Conservation (phyloP, 2,113 vertebrate genomes). For the Erpornis zantholeuca region DNA sequence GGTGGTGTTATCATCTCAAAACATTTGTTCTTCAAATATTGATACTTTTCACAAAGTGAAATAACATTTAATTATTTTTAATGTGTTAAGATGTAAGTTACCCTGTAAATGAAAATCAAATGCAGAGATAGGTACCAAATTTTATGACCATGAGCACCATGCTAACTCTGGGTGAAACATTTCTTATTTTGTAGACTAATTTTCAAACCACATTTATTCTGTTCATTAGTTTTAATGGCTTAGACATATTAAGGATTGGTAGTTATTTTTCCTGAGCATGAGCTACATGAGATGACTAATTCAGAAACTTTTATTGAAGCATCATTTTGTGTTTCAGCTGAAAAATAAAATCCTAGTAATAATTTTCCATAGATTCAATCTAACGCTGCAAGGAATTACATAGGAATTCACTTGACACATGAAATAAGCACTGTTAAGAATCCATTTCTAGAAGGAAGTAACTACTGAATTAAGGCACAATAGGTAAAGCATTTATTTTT, state of each 20-base stretch:
- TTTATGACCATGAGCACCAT: neutral
- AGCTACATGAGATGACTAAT: neutral
- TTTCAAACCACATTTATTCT: constrained; percentile 4
- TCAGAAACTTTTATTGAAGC: constrained; percentile 13
- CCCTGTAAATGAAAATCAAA: constrained; percentile 7
- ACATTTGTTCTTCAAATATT: constrained; percentile 13
- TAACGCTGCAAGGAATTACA: neutral
- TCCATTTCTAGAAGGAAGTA: neutral
- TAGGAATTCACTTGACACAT: neutral
- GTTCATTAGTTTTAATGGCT: neutral
- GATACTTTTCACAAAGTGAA: neutral
- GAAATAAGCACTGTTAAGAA: neutral
- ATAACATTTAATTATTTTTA: constrained; percentile 32
- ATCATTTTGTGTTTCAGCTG: neutral
- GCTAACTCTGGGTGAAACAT: neutral
- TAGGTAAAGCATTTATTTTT: neutral
- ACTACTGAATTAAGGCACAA: neutral
- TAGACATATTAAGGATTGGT: neutral
- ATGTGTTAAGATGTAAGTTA: neutral
- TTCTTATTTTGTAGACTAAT: neutral
- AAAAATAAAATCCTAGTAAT: neutral
- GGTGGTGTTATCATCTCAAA: neutral
- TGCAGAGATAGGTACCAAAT: neutral
- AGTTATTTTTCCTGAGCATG: neutral
- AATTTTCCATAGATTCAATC: neutral